Evolutionary conservation across 2,797 vertebrate species (phyloP).

Genomic region (Protosalanx chinensis): DNA sequence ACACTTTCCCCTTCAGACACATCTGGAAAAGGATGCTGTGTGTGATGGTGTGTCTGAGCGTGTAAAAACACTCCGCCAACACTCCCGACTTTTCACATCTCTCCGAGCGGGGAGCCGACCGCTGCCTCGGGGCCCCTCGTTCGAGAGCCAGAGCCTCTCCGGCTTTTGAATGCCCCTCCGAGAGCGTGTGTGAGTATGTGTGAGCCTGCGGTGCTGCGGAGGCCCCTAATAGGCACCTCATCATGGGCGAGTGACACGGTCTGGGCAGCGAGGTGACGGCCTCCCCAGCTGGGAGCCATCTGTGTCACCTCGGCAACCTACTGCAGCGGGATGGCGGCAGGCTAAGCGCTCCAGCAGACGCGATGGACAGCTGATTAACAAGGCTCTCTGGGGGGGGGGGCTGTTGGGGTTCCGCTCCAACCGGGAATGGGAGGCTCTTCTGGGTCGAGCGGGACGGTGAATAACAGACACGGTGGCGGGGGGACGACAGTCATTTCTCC

Average conservation of each 20-base stretch:
- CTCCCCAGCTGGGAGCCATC: conserved; percentile 2
- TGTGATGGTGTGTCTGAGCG: background rate
- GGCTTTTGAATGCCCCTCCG: background rate
- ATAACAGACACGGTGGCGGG: no score
- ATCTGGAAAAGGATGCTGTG: conserved; percentile 13
- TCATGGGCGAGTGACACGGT: conserved; percentile 17
- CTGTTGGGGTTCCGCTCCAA: no score
- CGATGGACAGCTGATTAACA: background rate
- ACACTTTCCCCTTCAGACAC: background rate
- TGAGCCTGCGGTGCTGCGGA: background rate
- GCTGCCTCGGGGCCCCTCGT: conserved; percentile 1
- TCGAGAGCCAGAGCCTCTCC: background rate
- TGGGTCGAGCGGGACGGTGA: no score
- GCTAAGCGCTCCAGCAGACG: background rate
- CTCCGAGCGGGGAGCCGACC: background rate
- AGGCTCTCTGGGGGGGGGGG: no score
- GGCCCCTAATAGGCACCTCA: conserved; percentile 25
- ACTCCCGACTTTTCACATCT: background rate
- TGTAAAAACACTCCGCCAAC: background rate
- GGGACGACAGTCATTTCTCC: no score
- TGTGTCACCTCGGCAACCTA: background rate
- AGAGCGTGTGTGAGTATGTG: conserved; percentile 5
- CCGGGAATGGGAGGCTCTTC: no score
- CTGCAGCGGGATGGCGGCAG: background rate
- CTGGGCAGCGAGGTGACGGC: conserved; percentile 3